These are phyloP conservation scores for Barypeithes pellucidus DNA, from an alignment of 2,888 invertebrate species.

Conservation along the genomic window DNA sequence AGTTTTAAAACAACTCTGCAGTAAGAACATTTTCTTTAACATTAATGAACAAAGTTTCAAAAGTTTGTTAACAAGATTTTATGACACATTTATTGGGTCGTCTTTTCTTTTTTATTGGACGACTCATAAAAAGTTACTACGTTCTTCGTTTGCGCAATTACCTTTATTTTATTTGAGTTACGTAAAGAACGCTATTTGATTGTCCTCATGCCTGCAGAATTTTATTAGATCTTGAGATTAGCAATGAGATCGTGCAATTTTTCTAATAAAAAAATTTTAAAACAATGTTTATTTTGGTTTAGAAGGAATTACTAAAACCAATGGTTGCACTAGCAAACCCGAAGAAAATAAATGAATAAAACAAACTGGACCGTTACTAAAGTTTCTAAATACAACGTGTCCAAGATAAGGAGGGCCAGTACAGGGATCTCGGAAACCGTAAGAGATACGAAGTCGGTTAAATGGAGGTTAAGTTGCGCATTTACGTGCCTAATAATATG, in stretches of 20 bases:
- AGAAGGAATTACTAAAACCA: no score
- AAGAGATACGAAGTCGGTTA: no score
- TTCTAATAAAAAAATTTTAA: no score
- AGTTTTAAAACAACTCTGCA: conserved; percentile 1
- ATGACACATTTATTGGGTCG: conserved; percentile 1
- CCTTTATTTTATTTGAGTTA: neutral
- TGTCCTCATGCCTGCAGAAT: neutral
- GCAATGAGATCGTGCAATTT: neutral
- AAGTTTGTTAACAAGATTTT: conserved; percentile 16
- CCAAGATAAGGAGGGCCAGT: no score
- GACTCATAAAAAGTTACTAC: conserved; percentile 5
- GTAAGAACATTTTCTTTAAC: neutral
- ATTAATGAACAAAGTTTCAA: conserved; percentile 8
- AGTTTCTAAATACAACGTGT: no score
- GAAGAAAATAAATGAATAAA: no score
- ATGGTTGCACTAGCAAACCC: no score
- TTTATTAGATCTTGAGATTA: neutral
- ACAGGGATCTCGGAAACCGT: no score
- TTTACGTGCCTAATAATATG: no score
- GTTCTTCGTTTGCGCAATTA: conserved; percentile 1
- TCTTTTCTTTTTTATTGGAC: conserved; percentile 11
- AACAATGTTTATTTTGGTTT: no score
- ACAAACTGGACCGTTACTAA: no score
- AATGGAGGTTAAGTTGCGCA: no score
- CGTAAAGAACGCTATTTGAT: neutral